Percentiles rank a stretch among this genome's conserved stretches.
These are phyloP conservation scores for Ibidorhyncha struthersii DNA, from an alignment of 2,113 vertebrate genomes.

Conservation along the genomic window DNA sequence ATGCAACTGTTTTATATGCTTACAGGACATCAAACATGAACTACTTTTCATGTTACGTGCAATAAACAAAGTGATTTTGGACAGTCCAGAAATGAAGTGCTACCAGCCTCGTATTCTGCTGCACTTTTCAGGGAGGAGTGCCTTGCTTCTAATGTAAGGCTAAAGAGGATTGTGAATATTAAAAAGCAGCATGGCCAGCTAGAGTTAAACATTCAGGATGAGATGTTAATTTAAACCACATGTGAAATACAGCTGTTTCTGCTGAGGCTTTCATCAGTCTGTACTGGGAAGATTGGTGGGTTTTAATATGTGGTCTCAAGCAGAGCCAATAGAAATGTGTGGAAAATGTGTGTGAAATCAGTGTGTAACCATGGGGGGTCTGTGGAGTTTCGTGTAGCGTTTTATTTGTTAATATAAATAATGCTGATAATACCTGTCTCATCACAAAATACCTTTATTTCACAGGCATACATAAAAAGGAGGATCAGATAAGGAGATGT, in stretches of 20 bases:
- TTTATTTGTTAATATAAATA: conserved; percentile 67
- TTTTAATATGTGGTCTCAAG: conserved; percentile 84
- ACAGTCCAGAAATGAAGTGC: conserved; percentile 70
- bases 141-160: conserved; percentile 63
- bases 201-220: conserved; percentile 75
- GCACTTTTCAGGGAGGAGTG: conserved; percentile 45
- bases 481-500: not conserved
- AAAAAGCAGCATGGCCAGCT: conserved; percentile 67
- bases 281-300: conserved; percentile 81
- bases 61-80: conserved; percentile 67
- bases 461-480: not conserved
- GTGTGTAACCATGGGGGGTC: conserved; percentile 64
- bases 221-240: conserved; percentile 80
- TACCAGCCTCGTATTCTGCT: conserved; percentile 60
- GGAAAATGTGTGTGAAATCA: conserved; percentile 81
- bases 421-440: conserved; percentile 26
- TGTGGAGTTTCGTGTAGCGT: not conserved
- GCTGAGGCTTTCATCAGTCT: conserved; percentile 80
- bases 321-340: conserved; percentile 78
- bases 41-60: conserved; percentile 9
- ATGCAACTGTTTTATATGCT: conserved; percentile 58
- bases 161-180: conserved; percentile 71
- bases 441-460: conserved; percentile 24
- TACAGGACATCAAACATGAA: not conserved
- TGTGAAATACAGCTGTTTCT: conserved; percentile 82